phyloP scores from a whole-genome alignment of 1,140 invertebrate species.

The Antheraea pernyi region DNA sequence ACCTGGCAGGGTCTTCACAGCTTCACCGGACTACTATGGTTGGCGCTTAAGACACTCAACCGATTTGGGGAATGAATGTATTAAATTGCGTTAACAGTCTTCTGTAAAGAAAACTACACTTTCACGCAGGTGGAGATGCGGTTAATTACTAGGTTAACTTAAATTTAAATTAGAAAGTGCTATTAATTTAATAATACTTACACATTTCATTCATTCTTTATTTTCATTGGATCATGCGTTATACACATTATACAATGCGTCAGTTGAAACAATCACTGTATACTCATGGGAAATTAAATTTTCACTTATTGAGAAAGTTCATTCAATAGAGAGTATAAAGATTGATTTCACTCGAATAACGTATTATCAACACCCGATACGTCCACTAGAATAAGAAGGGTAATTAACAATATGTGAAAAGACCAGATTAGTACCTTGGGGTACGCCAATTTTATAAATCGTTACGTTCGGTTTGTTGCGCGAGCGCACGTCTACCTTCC shows the following conservation, averaged over 20 bases:
- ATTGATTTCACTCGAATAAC: conserved; percentile 17
- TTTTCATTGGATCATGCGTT: conserved; percentile 27
- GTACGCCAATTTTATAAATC: conserved; percentile 23
- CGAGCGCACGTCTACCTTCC: conserved; percentile 55
- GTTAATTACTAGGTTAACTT: too few relatives aligned
- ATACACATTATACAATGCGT: conserved; percentile 15
- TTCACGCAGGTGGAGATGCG: too few relatives aligned
- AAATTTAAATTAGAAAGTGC: background rate
- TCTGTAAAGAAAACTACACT: too few relatives aligned
- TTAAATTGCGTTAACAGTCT: too few relatives aligned
- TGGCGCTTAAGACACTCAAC: too few relatives aligned
- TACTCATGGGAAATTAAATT: conserved; percentile 30
- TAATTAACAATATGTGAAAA: conserved; percentile 4
- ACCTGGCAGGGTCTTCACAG: too few relatives aligned
- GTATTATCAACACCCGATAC: conserved; percentile 15
- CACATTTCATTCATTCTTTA: conserved; percentile 61
- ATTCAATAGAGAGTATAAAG: conserved; percentile 10
- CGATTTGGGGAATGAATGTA: too few relatives aligned
- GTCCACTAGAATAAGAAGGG: conserved; percentile 23
- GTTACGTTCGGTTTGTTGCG: conserved; percentile 22
- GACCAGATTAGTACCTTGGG: conserved; percentile 40
- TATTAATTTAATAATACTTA: conserved; percentile 41
- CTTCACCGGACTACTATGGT: too few relatives aligned
- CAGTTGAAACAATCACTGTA: conserved; percentile 14
- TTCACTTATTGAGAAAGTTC: conserved; percentile 33